Evolutionary conservation across 2,113 vertebrate genomes (phyloP).

Genomic region (Hippocampus comes): DNA sequence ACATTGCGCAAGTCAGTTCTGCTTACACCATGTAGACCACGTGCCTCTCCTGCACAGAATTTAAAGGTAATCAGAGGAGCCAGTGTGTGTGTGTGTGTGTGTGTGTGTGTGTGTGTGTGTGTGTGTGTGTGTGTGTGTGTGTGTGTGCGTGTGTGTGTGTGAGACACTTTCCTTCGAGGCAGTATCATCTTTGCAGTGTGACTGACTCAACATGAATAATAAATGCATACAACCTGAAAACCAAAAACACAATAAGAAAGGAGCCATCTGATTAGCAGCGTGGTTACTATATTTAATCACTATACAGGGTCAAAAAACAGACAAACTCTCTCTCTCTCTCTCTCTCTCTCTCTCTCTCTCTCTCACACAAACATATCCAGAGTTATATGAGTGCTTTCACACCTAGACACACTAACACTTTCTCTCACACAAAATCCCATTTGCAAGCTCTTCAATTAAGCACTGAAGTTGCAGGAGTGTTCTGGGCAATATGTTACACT

Average conservation of each 20-base stretch:
- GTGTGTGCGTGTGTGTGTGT: not conserved
- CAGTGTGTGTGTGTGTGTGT: not conserved
- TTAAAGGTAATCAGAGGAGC: no score
- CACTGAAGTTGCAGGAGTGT: no score
- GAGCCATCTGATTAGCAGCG: conserved; percentile 36
- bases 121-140: not conserved
- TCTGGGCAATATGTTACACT: not conserved
- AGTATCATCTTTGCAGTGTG: conserved; percentile 28
- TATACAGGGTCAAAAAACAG: conserved; percentile 24
- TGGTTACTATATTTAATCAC: conserved; percentile 50
- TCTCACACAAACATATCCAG: not conserved
- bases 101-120: not conserved
- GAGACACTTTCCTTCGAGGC: conserved; percentile 16
- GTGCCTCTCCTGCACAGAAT: no score
- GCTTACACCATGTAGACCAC: no score
- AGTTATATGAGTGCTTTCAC: not conserved
- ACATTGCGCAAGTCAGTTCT: no score
- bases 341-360: no score
- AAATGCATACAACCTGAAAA: conserved; percentile 18
- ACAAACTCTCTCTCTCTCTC: conserved; percentile 6
- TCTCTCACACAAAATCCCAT: conserved; percentile 4
- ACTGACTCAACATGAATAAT: conserved; percentile 39
- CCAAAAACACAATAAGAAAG: conserved; percentile 18
- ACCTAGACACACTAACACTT: not conserved
- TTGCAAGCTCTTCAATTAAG: conserved; percentile 34